Percentiles rank a stretch among this genome's conserved stretches.
These are phyloP conservation scores for Chinchilla lanigera DNA, from an alignment of 2,113 vertebrate species.

Conservation along the genomic window DNA sequence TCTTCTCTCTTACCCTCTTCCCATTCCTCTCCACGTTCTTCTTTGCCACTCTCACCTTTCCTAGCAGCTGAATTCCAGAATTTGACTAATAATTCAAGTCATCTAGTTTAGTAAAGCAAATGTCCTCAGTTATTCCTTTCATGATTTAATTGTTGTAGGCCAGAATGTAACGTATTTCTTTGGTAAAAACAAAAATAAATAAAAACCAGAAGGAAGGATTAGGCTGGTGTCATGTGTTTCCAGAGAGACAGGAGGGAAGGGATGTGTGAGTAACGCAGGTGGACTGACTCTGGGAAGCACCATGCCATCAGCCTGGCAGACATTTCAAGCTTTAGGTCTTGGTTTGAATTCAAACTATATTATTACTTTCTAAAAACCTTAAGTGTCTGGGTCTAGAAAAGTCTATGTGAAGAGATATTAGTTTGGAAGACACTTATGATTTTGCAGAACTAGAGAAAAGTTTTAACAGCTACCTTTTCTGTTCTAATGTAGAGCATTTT, in stretches of 20 bases:
- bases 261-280: fast-evolving
- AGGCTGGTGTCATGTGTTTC: background rate
- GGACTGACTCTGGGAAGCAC: background rate
- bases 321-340: background rate
- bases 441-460: conserved; percentile 5
- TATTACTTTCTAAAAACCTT: background rate
- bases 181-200: background rate
- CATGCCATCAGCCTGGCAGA: background rate
- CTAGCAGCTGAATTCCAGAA: background rate
- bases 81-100: background rate
- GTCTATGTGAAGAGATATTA: background rate
- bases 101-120: conserved; percentile 17
- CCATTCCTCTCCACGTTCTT: fast-evolving
- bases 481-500: background rate
- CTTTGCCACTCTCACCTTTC: background rate
- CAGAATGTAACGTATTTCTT: conserved; percentile 6
- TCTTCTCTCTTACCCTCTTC: background rate
- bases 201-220: background rate
- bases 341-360: conserved; percentile 4
- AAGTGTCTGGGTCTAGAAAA: background rate
- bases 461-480: conserved; percentile 2
- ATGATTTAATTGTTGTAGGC: conserved; percentile 48
- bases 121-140: background rate
- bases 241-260: background rate
- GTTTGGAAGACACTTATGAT: conserved; percentile 26